Percentiles rank a stretch among this genome's conserved stretches.
phyloP scores from a whole-genome alignment of 2,888 invertebrate genomes.

The Cosmorhoe ocellata region DNA sequence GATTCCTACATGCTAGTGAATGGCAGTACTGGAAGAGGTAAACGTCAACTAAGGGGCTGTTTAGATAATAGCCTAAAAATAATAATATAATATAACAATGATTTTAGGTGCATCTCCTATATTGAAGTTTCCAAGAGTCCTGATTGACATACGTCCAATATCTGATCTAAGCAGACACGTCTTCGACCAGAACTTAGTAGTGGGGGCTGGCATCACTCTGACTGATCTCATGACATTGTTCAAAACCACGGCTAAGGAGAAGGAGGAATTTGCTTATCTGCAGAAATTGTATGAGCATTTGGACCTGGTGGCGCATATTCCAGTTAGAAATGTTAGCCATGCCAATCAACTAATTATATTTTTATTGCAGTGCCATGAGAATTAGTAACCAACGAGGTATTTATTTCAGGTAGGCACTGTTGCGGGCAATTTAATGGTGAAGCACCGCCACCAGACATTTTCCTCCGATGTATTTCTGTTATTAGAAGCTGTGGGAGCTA shows the following conservation, averaged over 20 bases:
- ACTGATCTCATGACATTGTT: conserved; percentile 80
- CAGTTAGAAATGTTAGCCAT: conserved; percentile 87
- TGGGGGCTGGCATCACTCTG: conserved; percentile 85
- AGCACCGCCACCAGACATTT: conserved; percentile 83
- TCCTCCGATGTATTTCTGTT: conserved; percentile 85
- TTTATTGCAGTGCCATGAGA: background rate
- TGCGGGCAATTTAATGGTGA: conserved; percentile 86
- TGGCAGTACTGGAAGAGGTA: conserved; percentile 88
- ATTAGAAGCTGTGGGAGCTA: conserved; percentile 78
- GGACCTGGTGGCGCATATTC: conserved; percentile 87
- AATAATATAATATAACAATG: conserved; percentile 6
- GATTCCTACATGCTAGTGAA: conserved; percentile 84
- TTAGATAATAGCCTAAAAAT: too few species aligned
- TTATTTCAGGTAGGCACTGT: conserved; percentile 80
- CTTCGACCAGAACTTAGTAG: conserved; percentile 66
- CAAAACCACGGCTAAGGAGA: conserved; percentile 45
- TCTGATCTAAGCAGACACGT: conserved; percentile 76
- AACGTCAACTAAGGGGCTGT: background rate
- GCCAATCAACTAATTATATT: background rate
- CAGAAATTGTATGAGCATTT: conserved; percentile 84
- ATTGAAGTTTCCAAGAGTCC: conserved; percentile 66
- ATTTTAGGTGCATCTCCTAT: conserved; percentile 71
- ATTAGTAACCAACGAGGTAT: background rate
- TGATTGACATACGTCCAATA: conserved; percentile 85
- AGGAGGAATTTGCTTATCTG: conserved; percentile 82